Evolutionary conservation across 1,140 invertebrate genomes (phyloP).

Genomic region (Drosophila yakuba): DNA sequence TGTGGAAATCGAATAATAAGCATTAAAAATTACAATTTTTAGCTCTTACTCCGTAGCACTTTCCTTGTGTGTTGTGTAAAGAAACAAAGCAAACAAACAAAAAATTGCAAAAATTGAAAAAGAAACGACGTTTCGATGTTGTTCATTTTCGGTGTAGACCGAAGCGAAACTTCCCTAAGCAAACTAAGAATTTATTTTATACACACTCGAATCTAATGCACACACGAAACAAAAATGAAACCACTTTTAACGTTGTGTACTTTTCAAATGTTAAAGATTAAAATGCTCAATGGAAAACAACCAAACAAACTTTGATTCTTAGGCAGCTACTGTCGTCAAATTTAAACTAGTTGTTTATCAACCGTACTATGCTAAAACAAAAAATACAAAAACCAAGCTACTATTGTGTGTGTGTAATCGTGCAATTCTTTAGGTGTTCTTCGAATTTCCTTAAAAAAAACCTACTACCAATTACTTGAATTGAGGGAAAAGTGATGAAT

Average conservation of each 20-base stretch:
- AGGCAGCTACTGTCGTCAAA: conserved; percentile 73
- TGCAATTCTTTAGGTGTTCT: conserved; percentile 76
- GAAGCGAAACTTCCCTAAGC: conserved; percentile 67
- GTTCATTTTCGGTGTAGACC: conserved; percentile 62
- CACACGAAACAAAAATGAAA: conserved; percentile 37
- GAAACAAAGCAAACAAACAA: conserved; percentile 32
- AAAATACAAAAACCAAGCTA: conserved; percentile 35
- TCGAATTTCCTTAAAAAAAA: conserved; percentile 54
- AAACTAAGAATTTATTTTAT: conserved; percentile 77
- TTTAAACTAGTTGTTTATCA: conserved; percentile 75
- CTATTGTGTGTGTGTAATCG: conserved; percentile 70
- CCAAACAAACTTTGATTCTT: conserved; percentile 68
- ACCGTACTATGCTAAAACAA: conserved; percentile 46
- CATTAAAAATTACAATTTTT: conserved; percentile 75
- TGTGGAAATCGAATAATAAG: conserved; percentile 75
- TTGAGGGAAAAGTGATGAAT: conserved; percentile 9
- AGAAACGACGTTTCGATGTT: conserved; percentile 69
- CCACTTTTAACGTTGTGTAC: conserved; percentile 63
- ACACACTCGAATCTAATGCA: conserved; percentile 67
- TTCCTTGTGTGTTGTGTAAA: conserved; percentile 79
- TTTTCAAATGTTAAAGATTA: conserved; percentile 54
- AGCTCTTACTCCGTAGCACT: conserved; percentile 77
- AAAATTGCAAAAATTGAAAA: conserved; percentile 18
- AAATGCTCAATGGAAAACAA: conserved; percentile 46
- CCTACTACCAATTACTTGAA: conserved; percentile 23